Evolutionary conservation across 2,113 vertebrate species (phyloP).

Genomic region (Leptocoma aspasia): DNA sequence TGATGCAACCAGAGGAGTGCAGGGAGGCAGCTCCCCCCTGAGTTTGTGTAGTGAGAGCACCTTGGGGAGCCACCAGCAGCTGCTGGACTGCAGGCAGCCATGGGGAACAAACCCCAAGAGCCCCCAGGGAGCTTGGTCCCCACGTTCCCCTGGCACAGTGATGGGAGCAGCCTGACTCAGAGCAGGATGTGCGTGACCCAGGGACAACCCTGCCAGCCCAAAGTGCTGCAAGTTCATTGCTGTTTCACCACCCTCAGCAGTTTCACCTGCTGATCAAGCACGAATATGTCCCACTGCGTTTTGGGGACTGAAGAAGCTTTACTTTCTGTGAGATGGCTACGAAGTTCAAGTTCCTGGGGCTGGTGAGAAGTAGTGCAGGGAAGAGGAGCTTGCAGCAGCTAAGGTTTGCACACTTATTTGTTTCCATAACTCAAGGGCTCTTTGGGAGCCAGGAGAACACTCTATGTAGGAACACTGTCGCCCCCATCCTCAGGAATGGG

Average conservation of each 20-base stretch:
- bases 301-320: background rate
- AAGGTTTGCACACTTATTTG: background rate
- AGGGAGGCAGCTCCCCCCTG: rapidly evolving
- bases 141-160: background rate
- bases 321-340: background rate
- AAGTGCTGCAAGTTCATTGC: background rate
- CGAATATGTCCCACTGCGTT: background rate
- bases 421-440: background rate
- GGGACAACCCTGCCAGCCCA: background rate
- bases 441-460: background rate
- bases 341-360: background rate
- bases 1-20: rapidly evolving
- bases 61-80: background rate
- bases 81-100: background rate
- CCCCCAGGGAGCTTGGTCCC: rapidly evolving
- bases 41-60: rapidly evolving
- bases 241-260: background rate
- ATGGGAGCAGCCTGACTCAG: background rate
- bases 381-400: background rate
- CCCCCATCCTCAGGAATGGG: background rate
- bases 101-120: rapidly evolving
- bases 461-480: background rate
- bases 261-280: background rate
- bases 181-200: background rate
- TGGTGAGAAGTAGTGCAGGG: rapidly evolving